A percentile compares a stretch with the other conserved stretches of the same genome.
Evolutionary conservation across 2,797 vertebrate species (phyloP).

Genomic region (Hybognathus amarus): DNA sequence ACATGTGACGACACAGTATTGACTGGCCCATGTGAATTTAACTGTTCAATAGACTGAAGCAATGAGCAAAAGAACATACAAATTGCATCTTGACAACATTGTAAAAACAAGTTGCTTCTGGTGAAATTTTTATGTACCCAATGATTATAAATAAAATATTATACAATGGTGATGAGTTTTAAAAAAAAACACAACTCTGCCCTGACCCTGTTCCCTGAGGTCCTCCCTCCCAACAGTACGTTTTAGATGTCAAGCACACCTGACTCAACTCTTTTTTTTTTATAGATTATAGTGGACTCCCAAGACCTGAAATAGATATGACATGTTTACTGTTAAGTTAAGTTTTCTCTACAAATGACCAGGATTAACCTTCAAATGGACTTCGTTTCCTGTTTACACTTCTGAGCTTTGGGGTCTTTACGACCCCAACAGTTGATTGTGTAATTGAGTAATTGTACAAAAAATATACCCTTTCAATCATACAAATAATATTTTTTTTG

Average conservation of each 20-base stretch:
- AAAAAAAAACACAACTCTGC: neutral
- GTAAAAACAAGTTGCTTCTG: neutral
- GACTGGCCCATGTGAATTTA: neutral
- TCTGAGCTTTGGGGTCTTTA: no score
- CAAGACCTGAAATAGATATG: neutral
- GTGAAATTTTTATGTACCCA: neutral
- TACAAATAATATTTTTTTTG: no score
- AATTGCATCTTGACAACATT: neutral
- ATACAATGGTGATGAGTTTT: neutral
- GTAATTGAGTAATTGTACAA: no score
- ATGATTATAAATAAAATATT: slow-evolving; percentile 33
- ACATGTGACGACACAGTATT: neutral
- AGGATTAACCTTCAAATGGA: no score
- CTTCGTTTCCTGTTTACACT: no score
- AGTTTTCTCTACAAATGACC: no score
- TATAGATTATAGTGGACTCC: neutral
- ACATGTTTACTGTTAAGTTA: neutral
- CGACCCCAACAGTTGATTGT: no score
- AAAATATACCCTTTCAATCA: no score
- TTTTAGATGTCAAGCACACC: neutral
- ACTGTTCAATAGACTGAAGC: slow-evolving; percentile 5
- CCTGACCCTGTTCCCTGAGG: neutral
- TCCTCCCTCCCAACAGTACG: neutral
- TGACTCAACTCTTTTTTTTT: neutral
- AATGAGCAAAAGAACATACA: neutral